These are phyloP conservation scores for Melospiza melodia DNA, from an alignment of 2,113 vertebrate species.

Conservation along the genomic window DNA sequence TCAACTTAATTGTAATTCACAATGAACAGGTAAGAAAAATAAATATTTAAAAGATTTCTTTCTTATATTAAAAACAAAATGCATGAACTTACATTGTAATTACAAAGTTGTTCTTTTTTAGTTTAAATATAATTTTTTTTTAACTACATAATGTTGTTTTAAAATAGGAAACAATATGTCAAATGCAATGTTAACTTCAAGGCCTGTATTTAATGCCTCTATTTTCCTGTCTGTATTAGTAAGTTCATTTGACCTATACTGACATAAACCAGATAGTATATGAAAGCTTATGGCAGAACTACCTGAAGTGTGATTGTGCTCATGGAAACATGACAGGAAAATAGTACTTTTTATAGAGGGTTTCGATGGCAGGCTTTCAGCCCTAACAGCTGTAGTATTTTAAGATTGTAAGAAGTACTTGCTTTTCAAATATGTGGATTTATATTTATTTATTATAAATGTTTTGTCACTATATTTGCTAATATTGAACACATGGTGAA, in stretches of 20 bases:
- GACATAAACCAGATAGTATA: background rate
- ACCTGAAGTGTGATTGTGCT: background rate
- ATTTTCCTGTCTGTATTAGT: background rate
- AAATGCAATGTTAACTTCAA: background rate
- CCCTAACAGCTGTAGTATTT: background rate
- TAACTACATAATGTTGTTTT: background rate
- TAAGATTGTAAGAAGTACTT: background rate
- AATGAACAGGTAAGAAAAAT: constrained; percentile 87
- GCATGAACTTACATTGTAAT: background rate
- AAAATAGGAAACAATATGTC: background rate
- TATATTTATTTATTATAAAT: background rate
- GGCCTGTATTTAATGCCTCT: background rate
- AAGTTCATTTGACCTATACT: background rate
- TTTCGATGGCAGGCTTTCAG: background rate
- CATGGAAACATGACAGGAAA: background rate
- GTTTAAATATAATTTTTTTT: background rate
- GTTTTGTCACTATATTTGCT: background rate
- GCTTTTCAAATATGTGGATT: background rate
- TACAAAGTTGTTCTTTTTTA: background rate
- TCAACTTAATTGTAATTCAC: constrained; percentile 93
- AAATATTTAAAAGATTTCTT: background rate
- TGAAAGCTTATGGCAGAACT: background rate
- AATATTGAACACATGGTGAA: background rate
- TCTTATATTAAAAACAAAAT: background rate
- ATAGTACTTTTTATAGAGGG: background rate